phyloP scores from a whole-genome alignment of 2,113 vertebrate genomes.

The Tachuris rubrigastra region DNA sequence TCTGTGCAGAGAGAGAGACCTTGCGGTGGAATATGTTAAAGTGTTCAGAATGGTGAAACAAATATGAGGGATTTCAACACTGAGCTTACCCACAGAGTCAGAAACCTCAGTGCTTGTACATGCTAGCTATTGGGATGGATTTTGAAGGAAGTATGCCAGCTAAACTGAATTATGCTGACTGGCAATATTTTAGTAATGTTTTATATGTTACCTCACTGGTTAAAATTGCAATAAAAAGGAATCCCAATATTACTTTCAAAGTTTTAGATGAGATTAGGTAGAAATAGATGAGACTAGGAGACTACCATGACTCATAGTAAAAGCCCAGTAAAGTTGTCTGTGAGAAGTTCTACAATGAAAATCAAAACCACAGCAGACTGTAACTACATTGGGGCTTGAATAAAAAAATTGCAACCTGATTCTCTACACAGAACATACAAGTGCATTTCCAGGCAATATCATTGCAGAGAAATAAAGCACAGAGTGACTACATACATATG shows the following conservation, averaged over 20 bases:
- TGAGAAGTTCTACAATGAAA: background rate
- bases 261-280: background rate
- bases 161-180: background rate
- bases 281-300: background rate
- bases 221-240: background rate
- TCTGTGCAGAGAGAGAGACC: rapidly evolving
- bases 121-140: background rate
- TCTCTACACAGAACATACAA: background rate
- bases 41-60: background rate
- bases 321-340: background rate
- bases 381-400: background rate
- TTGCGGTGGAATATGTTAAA: background rate
- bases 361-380: background rate
- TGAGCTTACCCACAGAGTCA: background rate
- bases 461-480: background rate
- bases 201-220: background rate
- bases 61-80: background rate
- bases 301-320: background rate
- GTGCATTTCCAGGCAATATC: background rate
- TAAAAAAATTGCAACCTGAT: background rate
- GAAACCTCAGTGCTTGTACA: background rate
- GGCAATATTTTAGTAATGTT: background rate
- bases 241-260: background rate
- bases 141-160: background rate
- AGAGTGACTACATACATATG: background rate